phyloP scores from a whole-genome alignment of 2,888 invertebrate species.

The Ormyrus nitidulus region DNA sequence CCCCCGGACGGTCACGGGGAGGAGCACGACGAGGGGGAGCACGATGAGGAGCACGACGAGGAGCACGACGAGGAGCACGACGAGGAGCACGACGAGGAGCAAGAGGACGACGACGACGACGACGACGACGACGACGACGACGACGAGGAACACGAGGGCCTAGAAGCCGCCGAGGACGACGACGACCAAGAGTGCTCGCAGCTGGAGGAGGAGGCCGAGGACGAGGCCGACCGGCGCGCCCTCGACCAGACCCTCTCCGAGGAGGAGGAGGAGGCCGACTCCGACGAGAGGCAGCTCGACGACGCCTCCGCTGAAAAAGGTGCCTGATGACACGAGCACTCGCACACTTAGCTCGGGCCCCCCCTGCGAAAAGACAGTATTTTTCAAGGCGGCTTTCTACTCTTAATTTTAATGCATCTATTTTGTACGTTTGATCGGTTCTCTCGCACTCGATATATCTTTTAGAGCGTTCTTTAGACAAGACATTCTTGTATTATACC shows the following conservation, averaged over 20 bases:
- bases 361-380: constrained; percentile 13
- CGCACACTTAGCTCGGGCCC: not conserved
- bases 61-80: constrained; percentile 66
- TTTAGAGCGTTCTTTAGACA: too few species aligned
- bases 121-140: constrained; percentile 62
- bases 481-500: not conserved
- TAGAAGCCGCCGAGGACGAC: constrained; percentile 74
- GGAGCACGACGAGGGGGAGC: constrained; percentile 67
- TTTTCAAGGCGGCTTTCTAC: not conserved
- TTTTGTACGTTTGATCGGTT: constrained; percentile 18
- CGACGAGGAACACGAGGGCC: constrained; percentile 70
- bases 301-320: constrained; percentile 38
- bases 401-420: constrained; percentile 31
- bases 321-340: constrained; percentile 24
- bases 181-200: constrained; percentile 65
- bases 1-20: constrained; percentile 61
- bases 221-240: not conserved
- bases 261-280: constrained; percentile 23
- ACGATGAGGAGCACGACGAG: constrained; percentile 67
- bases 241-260: constrained; percentile 28
- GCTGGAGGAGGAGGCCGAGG: constrained; percentile 65
- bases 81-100: constrained; percentile 60
- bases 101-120: constrained; percentile 74
- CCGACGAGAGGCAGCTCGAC: constrained; percentile 4
- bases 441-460: too few species aligned